Percentiles rank a stretch among this genome's conserved stretches.
These are phyloP conservation scores for Boloria selene DNA, from an alignment of 2,888 invertebrate species.

Conservation along the genomic window DNA sequence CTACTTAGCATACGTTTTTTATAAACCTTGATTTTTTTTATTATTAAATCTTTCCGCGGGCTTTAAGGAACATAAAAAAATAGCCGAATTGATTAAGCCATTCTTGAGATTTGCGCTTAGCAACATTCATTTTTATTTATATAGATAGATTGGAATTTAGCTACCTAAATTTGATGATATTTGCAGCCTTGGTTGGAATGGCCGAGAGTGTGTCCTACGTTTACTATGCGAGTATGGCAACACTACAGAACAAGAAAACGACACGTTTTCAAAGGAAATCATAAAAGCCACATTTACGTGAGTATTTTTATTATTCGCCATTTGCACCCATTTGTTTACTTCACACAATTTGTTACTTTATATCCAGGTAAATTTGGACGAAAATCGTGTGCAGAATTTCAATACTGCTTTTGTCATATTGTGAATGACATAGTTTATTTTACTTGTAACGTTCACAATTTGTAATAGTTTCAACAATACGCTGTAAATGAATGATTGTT, in stretches of 20 bases:
- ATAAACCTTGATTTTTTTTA: too few relatives aligned
- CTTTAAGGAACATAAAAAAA: too few relatives aligned
- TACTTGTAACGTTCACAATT: neutral
- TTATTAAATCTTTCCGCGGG: too few relatives aligned
- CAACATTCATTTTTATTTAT: too few relatives aligned
- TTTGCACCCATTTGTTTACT: constrained; percentile 21
- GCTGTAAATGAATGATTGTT: too few relatives aligned
- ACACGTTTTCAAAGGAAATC: constrained; percentile 85
- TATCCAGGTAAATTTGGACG: constrained; percentile 11
- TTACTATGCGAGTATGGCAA: constrained; percentile 83
- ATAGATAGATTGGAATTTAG: too few relatives aligned
- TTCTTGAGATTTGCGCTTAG: too few relatives aligned
- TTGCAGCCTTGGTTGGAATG: constrained; percentile 77
- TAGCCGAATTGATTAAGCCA: too few relatives aligned
- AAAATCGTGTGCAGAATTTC: constrained; percentile 12
- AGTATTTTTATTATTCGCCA: constrained; percentile 53
- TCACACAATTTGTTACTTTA: constrained; percentile 20
- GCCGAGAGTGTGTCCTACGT: constrained; percentile 83
- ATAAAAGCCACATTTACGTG: constrained; percentile 85
- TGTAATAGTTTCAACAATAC: too few relatives aligned
- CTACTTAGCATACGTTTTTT: too few relatives aligned
- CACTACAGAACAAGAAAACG: constrained; percentile 68
- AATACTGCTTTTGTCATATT: neutral
- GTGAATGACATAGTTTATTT: neutral
- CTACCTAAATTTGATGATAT: neutral